Conservation (phyloP, 2,113 vertebrate genomes). For the Vireo altiloquus region DNA sequence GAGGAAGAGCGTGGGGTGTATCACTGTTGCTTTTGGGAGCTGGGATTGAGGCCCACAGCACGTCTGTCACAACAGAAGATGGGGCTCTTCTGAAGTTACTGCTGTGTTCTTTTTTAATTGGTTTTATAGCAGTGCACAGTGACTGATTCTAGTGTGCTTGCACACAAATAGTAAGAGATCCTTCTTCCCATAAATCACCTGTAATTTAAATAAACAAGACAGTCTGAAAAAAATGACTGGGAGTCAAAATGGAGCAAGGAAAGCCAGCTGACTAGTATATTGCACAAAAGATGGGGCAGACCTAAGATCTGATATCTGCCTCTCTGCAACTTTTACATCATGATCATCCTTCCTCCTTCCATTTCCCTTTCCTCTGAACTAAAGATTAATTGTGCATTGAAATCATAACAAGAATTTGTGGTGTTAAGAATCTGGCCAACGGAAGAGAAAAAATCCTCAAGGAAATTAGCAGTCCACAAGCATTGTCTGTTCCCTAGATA, state of each 20-base stretch:
- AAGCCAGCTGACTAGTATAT: background rate
- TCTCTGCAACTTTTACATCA: background rate
- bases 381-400: constrained; percentile 53
- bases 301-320: background rate
- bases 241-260: constrained; percentile 43
- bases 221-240: background rate
- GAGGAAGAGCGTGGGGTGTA: background rate
- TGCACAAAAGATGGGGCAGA: background rate
- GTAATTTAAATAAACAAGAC: background rate
- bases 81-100: background rate
- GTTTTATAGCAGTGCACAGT: background rate
- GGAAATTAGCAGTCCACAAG: constrained; percentile 23
- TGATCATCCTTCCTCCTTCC: constrained; percentile 17
- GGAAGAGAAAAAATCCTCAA: constrained; percentile 49
- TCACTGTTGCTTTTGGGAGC: background rate
- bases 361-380: constrained; percentile 41
- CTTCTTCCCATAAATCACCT: background rate
- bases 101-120: background rate
- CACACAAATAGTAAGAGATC: background rate
- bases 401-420: background rate
- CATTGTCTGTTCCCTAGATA: constrained; percentile 23
- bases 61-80: background rate
- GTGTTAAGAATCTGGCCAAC: constrained; percentile 17
- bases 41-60: background rate
- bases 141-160: background rate